phyloP scores from a whole-genome alignment of 2,113 vertebrate genomes.

The Paracyprichromis sp. region DNA sequence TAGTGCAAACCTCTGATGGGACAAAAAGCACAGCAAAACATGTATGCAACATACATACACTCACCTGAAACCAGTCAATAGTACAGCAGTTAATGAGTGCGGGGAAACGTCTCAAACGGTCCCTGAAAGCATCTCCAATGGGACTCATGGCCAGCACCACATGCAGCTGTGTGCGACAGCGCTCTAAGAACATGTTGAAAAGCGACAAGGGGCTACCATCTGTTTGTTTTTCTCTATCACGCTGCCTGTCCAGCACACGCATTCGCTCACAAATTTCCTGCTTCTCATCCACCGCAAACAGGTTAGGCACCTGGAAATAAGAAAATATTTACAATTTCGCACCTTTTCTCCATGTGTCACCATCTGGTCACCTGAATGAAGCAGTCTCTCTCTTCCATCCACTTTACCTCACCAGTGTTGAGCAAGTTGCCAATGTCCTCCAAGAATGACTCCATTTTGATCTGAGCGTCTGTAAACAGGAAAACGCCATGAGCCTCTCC shows the following conservation, averaged over 20 bases:
- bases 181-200: constrained; percentile 87
- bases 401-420: constrained; percentile 81
- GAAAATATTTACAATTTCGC: neutral
- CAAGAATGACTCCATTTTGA: constrained; percentile 86
- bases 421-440: constrained; percentile 88
- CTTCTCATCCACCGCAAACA: constrained; percentile 84
- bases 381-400: neutral
- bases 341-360: neutral
- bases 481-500: constrained; percentile 82
- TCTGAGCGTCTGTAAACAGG: constrained; percentile 87
- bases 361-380: neutral
- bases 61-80: constrained; percentile 93
- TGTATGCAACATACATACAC: neutral
- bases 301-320: constrained; percentile 73
- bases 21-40: neutral
- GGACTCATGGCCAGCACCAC: constrained; percentile 89
- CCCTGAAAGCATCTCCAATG: constrained; percentile 85
- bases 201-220: constrained; percentile 83
- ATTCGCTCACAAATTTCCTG: constrained; percentile 87
- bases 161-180: constrained; percentile 84
- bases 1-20: neutral
- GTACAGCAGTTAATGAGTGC: constrained; percentile 92
- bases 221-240: constrained; percentile 80
- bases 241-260: constrained; percentile 79
- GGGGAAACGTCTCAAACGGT: constrained; percentile 81